Conservation (phyloP, 1,140 invertebrate species). For the Bicyclus anynana region DNA sequence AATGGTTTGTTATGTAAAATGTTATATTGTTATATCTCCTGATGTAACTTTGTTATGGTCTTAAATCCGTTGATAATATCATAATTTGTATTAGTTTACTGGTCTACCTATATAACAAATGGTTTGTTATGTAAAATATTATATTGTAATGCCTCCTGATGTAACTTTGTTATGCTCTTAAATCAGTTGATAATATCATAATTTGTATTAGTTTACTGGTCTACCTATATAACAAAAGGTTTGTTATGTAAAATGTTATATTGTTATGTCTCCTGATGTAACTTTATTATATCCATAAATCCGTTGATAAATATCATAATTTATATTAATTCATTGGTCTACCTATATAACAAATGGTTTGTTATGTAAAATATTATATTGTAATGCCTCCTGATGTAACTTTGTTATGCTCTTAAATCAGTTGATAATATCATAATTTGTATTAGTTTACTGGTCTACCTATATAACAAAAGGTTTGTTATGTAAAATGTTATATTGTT, state of each 20-base stretch:
- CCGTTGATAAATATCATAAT: too few species aligned
- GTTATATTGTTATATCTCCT: not conserved
- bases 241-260: not conserved
- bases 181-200: too few species aligned
- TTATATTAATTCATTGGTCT: too few species aligned
- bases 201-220: too few species aligned
- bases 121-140: not conserved
- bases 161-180: too few species aligned
- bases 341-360: constrained; percentile 35
- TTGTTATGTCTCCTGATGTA: not conserved
- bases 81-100: too few species aligned
- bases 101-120: constrained; percentile 59
- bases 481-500: not conserved
- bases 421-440: too few species aligned
- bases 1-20: not conserved
- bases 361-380: not conserved
- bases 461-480: constrained; percentile 22
- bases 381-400: not conserved
- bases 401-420: too few species aligned
- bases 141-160: not conserved
- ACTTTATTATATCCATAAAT: too few species aligned
- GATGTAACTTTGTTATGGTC: too few species aligned
- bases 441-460: too few species aligned
- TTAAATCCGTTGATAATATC: too few species aligned
- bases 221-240: constrained; percentile 46